A percentile compares a stretch with the other conserved stretches of the same genome.
Conservation (phyloP, 2,113 vertebrate genomes). For the Zapornia atra region DNA sequence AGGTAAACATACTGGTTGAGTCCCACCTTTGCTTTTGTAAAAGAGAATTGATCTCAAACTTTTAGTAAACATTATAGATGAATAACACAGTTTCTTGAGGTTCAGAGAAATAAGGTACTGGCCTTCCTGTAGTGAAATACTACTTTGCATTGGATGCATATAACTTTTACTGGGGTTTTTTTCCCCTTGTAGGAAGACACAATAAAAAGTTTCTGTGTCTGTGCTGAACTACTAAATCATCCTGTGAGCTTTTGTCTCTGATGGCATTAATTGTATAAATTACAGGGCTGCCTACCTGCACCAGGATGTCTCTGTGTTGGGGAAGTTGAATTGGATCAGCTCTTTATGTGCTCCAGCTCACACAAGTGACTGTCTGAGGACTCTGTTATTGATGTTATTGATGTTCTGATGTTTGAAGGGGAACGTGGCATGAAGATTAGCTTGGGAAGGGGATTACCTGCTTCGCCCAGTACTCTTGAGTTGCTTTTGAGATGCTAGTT, state of each 20-base stretch:
- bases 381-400: neutral
- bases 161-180: neutral
- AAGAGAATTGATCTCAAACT: neutral
- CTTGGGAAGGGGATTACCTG: neutral
- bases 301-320: fast-evolving
- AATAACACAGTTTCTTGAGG: neutral
- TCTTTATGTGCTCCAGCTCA: neutral
- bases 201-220: neutral
- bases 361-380: neutral
- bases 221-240: neutral
- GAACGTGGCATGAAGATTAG: neutral
- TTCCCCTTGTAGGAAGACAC: neutral
- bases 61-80: neutral
- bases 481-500: neutral
- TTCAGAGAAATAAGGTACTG: neutral
- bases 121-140: neutral
- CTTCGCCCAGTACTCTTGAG: neutral
- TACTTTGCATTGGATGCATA: neutral
- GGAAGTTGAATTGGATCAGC: neutral
- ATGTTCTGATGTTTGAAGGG: neutral
- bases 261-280: neutral
- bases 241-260: neutral
- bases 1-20: neutral
- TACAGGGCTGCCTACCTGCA: neutral
- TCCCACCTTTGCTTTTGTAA: neutral